Evolutionary conservation across 2,113 vertebrate genomes (phyloP), one percentile per base, ranked within the genome.

Genomic region (Mohoua ochrocephala): DNA sequence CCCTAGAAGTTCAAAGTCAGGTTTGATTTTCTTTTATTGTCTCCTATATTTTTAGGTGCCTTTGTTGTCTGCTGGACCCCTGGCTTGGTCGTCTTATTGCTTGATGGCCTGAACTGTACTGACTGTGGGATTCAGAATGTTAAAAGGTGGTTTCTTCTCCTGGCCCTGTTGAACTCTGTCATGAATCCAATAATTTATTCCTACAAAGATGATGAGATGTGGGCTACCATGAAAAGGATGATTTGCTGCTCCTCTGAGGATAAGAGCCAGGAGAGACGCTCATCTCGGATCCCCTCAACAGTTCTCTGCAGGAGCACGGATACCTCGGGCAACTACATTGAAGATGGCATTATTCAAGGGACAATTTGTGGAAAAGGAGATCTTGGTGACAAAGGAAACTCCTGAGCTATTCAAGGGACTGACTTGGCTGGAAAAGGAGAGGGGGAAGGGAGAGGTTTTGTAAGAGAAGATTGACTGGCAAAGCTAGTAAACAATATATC

Each of bases 171-270:
- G 92, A 99, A 99, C 97, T 99, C 99, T 0, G 98, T 99, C 94
- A 99, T 99, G 98, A 99, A 99, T 96, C 99, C 99, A 42, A 97
- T 99, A 97, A 99, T 99, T 98, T 99, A 99, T 98, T 99, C 99
- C 13, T 99, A 99, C 97, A 99, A 99, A 97, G 99, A 99, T 22
- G 98, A 99, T 33, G 99, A 99, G 89, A 99, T 99, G 99, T 99
- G 99, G 98, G 95, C 92, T 57, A 99, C 99, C 74, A 98, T 99
- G 95, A 99, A 98, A 95, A 99, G 98, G 94, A 98, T 99, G 96
- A 87, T 99, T 86, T 98, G 98, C 91, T 99, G 99, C 71, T 98
- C 98, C 27, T 97, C 97, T 16, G 98, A 97, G 6, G 98, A 98
- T n/a, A 99, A 91, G 19, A 97, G 96, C 27, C 61, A 97, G 3